phyloP scores from a whole-genome alignment of 2,797 vertebrate genomes.

The Artibeus jamaicensis region DNA sequence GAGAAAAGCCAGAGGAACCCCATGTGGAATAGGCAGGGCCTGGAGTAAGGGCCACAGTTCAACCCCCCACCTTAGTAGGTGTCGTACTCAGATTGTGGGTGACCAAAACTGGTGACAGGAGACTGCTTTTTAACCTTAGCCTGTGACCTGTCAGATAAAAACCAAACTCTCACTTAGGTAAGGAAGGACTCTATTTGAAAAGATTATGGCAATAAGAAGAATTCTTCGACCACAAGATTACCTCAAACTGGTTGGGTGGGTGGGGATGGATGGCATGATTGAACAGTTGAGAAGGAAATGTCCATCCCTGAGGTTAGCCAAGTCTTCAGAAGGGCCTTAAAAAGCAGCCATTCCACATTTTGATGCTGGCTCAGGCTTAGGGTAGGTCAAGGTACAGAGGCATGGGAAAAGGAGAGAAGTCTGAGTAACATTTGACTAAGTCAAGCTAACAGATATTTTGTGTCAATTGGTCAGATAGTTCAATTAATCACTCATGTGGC shows the following conservation, averaged over 20 bases:
- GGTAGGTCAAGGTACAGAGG: neutral
- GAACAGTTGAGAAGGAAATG: neutral
- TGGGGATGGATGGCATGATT: neutral
- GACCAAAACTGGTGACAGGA: neutral
- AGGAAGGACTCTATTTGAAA: neutral
- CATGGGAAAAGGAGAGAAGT: neutral
- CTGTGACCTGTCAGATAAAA: neutral
- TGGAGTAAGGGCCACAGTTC: neutral
- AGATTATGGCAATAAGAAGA: neutral
- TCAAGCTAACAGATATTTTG: neutral
- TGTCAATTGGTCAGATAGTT: neutral
- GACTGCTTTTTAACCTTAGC: neutral
- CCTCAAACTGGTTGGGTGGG: neutral
- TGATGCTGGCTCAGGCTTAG: neutral
- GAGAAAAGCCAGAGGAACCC: neutral
- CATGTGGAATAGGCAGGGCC: no score
- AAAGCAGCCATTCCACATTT: neutral
- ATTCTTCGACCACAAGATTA: accelerated
- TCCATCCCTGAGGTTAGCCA: neutral
- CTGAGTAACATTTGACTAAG: neutral
- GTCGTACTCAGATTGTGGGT: neutral
- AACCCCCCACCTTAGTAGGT: neutral
- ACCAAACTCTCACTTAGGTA: neutral
- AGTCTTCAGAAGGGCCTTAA: neutral
- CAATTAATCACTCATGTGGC: neutral